phyloP scores from a whole-genome alignment of 1,140 invertebrate genomes.

The Pissodes strobi region DNA sequence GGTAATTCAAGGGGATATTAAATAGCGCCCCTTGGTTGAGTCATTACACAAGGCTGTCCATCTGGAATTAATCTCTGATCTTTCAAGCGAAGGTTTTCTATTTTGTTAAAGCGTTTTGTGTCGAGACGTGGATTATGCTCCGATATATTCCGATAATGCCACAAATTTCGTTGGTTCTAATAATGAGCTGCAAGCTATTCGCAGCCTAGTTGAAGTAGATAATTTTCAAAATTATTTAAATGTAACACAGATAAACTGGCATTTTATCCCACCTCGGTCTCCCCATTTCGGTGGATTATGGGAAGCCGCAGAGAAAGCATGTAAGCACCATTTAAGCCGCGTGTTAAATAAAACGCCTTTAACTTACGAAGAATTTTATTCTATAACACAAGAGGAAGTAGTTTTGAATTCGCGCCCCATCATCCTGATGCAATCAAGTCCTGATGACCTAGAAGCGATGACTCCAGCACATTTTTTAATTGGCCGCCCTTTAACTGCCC shows the following conservation, averaged over 20 bases:
- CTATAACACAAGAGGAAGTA: constrained; percentile 40
- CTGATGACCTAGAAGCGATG: constrained; percentile 39
- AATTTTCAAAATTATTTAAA: neutral
- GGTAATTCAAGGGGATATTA: too few species aligned
- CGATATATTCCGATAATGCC: constrained; percentile 42
- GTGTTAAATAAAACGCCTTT: constrained; percentile 39
- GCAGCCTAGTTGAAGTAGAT: neutral
- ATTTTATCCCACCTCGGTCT: too few species aligned
- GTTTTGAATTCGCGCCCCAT: constrained; percentile 43
- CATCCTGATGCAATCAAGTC: constrained; percentile 31
- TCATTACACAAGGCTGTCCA: too few species aligned
- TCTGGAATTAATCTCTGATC: too few species aligned
- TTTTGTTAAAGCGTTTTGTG: too few species aligned
- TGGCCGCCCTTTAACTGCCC: constrained; percentile 45
- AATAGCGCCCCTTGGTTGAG: too few species aligned
- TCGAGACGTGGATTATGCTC: too few species aligned
- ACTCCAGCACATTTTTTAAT: too few species aligned
- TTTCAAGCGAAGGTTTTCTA: too few species aligned
- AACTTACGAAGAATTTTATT: constrained; percentile 48
- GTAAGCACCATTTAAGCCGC: constrained; percentile 38
- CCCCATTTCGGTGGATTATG: too few species aligned
- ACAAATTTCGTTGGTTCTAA: constrained; percentile 8
- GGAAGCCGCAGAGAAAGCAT: constrained; percentile 48
- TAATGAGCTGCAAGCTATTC: constrained; percentile 3
- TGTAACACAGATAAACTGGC: too few species aligned